Percentiles rank a stretch among this genome's conserved stretches.
Conservation (phyloP, 2,888 invertebrate species). For the Nomada ruficornis region DNA sequence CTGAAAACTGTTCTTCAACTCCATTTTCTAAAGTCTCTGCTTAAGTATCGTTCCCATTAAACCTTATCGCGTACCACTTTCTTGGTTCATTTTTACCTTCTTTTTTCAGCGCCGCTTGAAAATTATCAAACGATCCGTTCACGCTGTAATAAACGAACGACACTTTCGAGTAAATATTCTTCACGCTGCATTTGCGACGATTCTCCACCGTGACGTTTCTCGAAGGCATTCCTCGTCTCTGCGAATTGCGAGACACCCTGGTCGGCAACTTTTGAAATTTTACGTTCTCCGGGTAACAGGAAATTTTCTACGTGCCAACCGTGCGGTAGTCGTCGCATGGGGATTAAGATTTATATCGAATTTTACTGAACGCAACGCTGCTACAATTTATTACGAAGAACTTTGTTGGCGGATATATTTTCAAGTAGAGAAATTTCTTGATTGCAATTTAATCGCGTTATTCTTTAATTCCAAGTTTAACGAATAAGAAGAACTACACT, state of each 20-base stretch:
- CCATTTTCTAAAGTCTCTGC: too few species aligned
- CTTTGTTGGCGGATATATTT: neutral
- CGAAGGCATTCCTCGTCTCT: constrained; percentile 8
- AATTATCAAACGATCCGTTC: neutral
- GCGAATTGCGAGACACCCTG: constrained; percentile 27
- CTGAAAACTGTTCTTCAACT: too few species aligned
- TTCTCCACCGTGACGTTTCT: neutral
- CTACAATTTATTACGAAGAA: constrained; percentile 21
- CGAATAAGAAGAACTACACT: too few species aligned
- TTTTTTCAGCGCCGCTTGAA: neutral
- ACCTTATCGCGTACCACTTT: neutral
- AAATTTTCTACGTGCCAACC: constrained; percentile 53
- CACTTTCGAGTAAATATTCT: neutral
- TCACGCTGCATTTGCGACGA: neutral
- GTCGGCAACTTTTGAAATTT: constrained; percentile 44
- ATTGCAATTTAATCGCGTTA: too few species aligned
- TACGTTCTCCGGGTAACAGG: constrained; percentile 42
- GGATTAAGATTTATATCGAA: constrained; percentile 52
- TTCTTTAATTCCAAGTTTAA: too few species aligned
- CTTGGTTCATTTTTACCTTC: neutral
- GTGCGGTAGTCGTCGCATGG: constrained; percentile 10
- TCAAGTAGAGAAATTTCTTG: too few species aligned
- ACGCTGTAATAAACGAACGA: neutral
- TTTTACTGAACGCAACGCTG: constrained; percentile 21
- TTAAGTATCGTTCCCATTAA: neutral